Evolutionary conservation across 1,140 invertebrate genomes (phyloP), one percentile per base, ranked within the genome.

Genomic region (Lordiphosa clarofinis): DNA sequence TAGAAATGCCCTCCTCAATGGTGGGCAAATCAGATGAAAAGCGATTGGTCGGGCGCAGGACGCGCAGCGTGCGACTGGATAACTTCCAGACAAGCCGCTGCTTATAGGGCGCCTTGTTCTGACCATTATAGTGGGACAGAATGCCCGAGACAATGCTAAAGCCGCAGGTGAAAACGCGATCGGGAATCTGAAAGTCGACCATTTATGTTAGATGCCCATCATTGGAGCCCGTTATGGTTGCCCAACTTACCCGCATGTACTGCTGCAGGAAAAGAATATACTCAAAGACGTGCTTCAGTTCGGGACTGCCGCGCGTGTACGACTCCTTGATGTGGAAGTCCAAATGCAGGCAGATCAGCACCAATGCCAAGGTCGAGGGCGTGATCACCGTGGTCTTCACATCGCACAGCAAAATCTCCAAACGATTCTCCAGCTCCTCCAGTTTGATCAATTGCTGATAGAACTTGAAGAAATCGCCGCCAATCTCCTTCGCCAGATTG

Each of bases 21-120:
- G 92, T 94, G 43, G 94, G 93, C 70, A 95, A 89, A 42, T 93
- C 91, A 5, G 93, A 92, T 19, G 91, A 93, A 49, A 95, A 92
- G 65, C 92, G 93, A 82, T 94, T 93, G 48, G 94, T 95, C 2
- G 94, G 94, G 49, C 94, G 91, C 58, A 94, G 89, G 61, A 94
- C 91, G 73, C 93, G 90, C 46, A 93, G 91, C 42, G 93, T 94
- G 53, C 93, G 88, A 50, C 92, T 92, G 52, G 92, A 93, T 31
- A 94, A 88, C 75, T 91, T 89, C 94, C 94, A 95, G 53, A 94
- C 92, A 43, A 95, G 91, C 39, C 93, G 92, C 89, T 95, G 94
- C 19, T 93, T 91, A 69, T 94, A 92, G 11, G 93, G 92, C 61
- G 91, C 92, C 76, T 93, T 92, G 38, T 91, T 90, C 81, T 94